A percentile compares a stretch with the other conserved stretches of the same genome.
phyloP scores from a whole-genome alignment of 2,113 vertebrate species.

The Centropristis striata region DNA sequence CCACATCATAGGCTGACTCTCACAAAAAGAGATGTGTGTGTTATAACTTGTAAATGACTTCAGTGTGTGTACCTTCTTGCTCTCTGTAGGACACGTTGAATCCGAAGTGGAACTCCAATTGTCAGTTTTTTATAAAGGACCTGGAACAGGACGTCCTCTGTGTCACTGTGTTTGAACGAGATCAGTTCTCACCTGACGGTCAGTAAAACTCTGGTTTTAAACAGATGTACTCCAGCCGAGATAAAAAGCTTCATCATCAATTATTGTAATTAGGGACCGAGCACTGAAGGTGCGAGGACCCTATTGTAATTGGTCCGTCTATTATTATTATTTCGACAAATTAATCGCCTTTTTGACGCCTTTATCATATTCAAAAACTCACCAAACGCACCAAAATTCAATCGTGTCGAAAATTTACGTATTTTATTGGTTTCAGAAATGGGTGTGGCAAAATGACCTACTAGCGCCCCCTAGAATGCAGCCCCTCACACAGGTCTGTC shows the following conservation, averaged over 20 bases:
- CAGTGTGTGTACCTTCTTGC: accelerated
- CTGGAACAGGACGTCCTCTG: conserved; percentile 98
- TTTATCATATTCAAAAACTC: no score
- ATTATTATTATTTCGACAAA: no score
- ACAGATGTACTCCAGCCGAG: not conserved
- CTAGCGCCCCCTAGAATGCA: no score
- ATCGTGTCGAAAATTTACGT: no score
- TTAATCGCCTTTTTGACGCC: no score
- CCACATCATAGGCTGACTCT: not conserved
- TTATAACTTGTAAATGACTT: not conserved
- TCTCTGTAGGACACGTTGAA: conserved; percentile 93
- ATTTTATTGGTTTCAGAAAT: no score
- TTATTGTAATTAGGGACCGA: no score
- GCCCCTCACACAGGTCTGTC: no score
- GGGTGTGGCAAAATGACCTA: no score
- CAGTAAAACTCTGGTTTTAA: conserved; percentile 29
- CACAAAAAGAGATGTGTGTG: not conserved
- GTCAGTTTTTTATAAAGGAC: conserved; percentile 99
- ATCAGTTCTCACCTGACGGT: conserved; percentile 99
- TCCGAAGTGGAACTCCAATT: conserved; percentile 99
- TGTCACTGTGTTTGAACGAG: conserved; percentile 97
- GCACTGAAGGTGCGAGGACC: no score
- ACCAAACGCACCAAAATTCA: no score
- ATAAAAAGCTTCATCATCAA: not conserved
- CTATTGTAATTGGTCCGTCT: no score